These are phyloP conservation scores for Bombus confusus DNA, from an alignment of 1,140 invertebrate species.

Conservation along the genomic window DNA sequence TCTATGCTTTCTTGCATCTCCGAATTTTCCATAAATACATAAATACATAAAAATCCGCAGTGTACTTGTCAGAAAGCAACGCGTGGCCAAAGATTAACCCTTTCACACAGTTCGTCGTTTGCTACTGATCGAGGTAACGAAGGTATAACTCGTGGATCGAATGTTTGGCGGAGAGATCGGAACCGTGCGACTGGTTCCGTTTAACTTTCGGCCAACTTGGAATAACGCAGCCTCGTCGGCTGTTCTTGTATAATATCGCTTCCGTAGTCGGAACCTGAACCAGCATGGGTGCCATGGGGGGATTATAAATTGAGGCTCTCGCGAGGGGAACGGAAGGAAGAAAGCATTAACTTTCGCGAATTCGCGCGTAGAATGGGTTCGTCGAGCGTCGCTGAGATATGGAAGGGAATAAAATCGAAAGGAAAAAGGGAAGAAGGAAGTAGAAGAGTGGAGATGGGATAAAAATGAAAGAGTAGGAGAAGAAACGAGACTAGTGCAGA, in stretches of 20 bases:
- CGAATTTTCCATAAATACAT: too few species aligned
- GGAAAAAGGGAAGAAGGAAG: slow-evolving; percentile 2
- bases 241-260: slow-evolving; percentile 37
- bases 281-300: not conserved
- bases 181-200: not conserved
- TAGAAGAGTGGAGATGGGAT: not conserved
- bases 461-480: not conserved
- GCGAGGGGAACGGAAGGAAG: not conserved
- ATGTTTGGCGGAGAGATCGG: not conserved
- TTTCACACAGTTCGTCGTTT: not conserved
- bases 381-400: not conserved
- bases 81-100: too few species aligned
- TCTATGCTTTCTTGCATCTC: too few species aligned
- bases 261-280: slow-evolving; percentile 22
- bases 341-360: slow-evolving; percentile 9
- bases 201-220: slow-evolving; percentile 39
- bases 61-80: too few species aligned
- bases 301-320: slow-evolving; percentile 9
- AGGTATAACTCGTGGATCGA: not conserved
- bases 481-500: slow-evolving; percentile 20
- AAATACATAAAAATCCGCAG: too few species aligned
- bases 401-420: slow-evolving; percentile 7
- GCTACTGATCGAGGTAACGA: not conserved
- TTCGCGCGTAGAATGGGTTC: not conserved
- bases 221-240: slow-evolving; percentile 13